Evolutionary conservation across 2,888 invertebrate species (phyloP), one percentile per base, ranked within the genome.

Genomic region (Campopleginae sp.): DNA sequence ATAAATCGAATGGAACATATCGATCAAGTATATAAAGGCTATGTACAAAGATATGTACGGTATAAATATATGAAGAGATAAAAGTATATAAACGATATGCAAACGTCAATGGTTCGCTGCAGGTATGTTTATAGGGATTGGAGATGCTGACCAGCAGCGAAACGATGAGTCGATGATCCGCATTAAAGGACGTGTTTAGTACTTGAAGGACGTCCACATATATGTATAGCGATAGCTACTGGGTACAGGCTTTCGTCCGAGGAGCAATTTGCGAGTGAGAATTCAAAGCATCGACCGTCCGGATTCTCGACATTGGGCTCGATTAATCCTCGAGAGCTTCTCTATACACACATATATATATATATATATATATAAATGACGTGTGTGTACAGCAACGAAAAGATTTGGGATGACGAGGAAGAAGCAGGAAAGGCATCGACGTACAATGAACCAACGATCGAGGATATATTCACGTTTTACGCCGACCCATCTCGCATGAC

Each of bases 341-440:
- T 38, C 38, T 38, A 38, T 38, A 38, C 10, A 38, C n/a, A n/a
- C n/a, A n/a, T n/a, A n/a, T n/a, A n/a, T 38, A 38, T 33, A 33
- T 33, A 2, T 8, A 38, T n/a, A n/a, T n/a, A n/a, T n/a, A n/a
- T n/a, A n/a, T n/a, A n/a, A 27, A n/a, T n/a, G n/a, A n/a, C n/a
- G n/a, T n/a, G 31, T 48, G 46, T 68, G 70, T 68, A 61, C 51
- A 84, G 84, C 82, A 84, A 82, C 71, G 77, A 86, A 86, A 85
- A 86, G 87, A 68, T 63, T 75, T 48, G 66, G 31, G 46, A 10
- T 33, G 66, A 38, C 77, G 75, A 71, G 87, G 88, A 85, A 83
- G 85, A 61, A 48, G 87, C 4, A 5, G 42, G 8, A 48, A 5
- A 17, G 46, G 17, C 0, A 46, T 2, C 74, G 74, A 68, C 46